These are phyloP conservation scores for Paratilapia polleni DNA, from an alignment of 2,113 vertebrate genomes.

Conservation along the genomic window DNA sequence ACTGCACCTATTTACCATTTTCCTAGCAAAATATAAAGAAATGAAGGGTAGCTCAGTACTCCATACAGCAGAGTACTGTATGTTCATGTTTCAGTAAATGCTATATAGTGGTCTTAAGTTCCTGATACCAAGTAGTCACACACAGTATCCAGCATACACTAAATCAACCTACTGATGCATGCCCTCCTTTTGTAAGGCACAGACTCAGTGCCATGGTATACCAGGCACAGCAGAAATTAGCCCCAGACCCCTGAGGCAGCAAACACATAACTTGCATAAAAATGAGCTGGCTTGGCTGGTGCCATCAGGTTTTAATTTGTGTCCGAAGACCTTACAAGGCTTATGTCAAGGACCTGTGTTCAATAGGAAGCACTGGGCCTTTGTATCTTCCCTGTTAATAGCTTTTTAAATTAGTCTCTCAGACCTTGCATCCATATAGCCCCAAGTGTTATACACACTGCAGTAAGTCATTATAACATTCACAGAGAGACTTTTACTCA, in stretches of 20 bases:
- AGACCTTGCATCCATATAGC: slow-evolving; percentile 36
- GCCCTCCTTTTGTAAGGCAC: background rate
- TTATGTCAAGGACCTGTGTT: slow-evolving; percentile 65
- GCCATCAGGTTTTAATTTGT: slow-evolving; percentile 66
- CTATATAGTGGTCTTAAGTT: background rate
- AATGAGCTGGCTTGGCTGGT: slow-evolving; percentile 40
- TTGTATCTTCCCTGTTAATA: slow-evolving; percentile 56
- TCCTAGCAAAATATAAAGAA: background rate
- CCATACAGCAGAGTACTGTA: fast-evolving
- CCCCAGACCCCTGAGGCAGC: slow-evolving; percentile 5
- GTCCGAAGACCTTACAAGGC: slow-evolving; percentile 63
- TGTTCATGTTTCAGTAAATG: background rate
- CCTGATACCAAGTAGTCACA: background rate
- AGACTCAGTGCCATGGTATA: slow-evolving; percentile 1
- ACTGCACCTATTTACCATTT: background rate
- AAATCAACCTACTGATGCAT: background rate
- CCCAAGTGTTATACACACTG: slow-evolving; percentile 36
- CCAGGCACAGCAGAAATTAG: slow-evolving; percentile 34
- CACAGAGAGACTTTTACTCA: slow-evolving; percentile 3
- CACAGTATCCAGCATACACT: background rate
- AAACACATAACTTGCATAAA: slow-evolving; percentile 35
- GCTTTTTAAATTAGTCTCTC: slow-evolving; percentile 59
- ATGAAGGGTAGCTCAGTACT: background rate
- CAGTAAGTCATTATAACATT: slow-evolving; percentile 37
- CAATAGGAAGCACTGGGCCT: slow-evolving; percentile 27